Evolutionary conservation across 2,797 vertebrate species (phyloP).

Genomic region (Nannoperca obscura): DNA sequence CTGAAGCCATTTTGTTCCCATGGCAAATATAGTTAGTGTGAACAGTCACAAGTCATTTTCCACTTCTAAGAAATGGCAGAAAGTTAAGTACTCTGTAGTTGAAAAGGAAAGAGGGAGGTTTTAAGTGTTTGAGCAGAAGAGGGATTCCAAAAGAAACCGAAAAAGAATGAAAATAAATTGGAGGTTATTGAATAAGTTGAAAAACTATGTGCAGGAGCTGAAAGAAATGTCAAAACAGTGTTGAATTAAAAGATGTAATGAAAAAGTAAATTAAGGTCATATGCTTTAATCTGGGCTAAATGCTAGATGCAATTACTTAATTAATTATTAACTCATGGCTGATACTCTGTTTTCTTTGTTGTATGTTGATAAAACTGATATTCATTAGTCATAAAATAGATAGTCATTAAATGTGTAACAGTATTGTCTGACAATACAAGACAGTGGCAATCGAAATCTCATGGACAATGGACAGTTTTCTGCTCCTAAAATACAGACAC

Average conservation of each 20-base stretch:
- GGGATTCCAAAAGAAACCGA: not conserved
- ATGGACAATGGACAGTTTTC: not conserved
- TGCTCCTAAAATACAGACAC: not conserved
- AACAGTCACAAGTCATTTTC: constrained; percentile 1
- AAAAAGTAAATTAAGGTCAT: not conserved
- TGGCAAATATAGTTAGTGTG: constrained; percentile 7
- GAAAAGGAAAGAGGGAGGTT: not conserved
- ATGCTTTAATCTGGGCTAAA: not conserved
- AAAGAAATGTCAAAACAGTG: not conserved
- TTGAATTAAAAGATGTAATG: not conserved
- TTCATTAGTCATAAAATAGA: too few relatives aligned
- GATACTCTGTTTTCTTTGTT: not conserved
- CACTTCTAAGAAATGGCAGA: constrained; percentile 11
- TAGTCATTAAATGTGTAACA: not conserved
- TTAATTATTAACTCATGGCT: not conserved
- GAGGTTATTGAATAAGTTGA: constrained; percentile 2
- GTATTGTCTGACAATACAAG: not conserved
- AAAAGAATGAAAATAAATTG: not conserved
- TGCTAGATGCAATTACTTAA: not conserved
- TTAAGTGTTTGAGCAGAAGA: constrained; percentile 13
- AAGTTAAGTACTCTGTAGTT: not conserved
- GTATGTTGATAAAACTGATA: not conserved
- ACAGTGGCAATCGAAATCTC: not conserved
- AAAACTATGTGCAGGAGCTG: not conserved
- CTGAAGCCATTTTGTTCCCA: not conserved